Evolutionary conservation across 2,888 invertebrate species (phyloP), one percentile per base, ranked within the genome.

Genomic region (Carpatolechia fugitivella): DNA sequence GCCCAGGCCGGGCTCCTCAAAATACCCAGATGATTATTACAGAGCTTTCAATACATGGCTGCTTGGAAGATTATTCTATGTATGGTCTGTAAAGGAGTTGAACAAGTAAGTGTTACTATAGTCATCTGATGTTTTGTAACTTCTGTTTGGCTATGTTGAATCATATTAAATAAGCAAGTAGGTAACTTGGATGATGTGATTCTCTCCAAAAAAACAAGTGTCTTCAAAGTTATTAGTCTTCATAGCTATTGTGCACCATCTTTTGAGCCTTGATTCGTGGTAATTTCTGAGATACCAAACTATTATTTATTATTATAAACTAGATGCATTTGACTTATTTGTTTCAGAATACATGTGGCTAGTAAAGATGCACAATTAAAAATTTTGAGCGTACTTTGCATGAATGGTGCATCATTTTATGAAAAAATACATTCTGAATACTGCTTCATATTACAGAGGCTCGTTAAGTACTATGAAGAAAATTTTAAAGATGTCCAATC

Each of bases 21-120:
- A 80, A 57, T 79, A 85, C 62, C 83, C 89, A 24, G 89, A 88
- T 59, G 74, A 78, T 40, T 83, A 89, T 63, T 91, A 92, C 64
- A 76, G 81, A 66, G 78, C 92, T 1, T 94, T 94, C 63, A 92
- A 93, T 54, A 91, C 91, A 13, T 94, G 94, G 94, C 74, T 94
- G 1, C 81, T 94, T 54, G 94, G 94, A n/a, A 85, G 92, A 68
- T 82, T 94, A 64, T 93, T 93, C 72, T 92, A 93, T 79, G 81
- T 94, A 35, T 86, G 93, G 72, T 92, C 91, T 38, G 85, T 91
- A 2, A 83, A 91, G 50, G 86, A 91, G 64, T 73, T 92, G 38
- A 70, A 74, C 50, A 82, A 85, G 92, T 91, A 80, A 71, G 75
- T 60, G 68, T 46, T n/a, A n/a, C n/a, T n/a, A n/a, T n/a, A n/a